Percentiles rank a stretch among this genome's conserved stretches.
Conservation (phyloP, 1,140 invertebrate genomes). For the Drosophila pachea region DNA sequence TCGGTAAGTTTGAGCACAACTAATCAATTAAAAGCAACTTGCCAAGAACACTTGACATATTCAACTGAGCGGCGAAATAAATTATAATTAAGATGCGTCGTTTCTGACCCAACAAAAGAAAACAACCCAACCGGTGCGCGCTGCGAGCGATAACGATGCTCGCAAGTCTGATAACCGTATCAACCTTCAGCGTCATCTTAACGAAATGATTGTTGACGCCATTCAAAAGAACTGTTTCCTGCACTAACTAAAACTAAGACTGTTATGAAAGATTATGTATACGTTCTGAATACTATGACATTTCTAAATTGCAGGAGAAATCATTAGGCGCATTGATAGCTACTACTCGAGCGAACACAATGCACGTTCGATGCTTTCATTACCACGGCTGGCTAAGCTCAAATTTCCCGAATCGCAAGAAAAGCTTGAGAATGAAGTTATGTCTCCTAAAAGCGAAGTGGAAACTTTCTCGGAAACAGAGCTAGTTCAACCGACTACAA, state of each 20-base stretch:
- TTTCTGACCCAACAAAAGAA: slow-evolving; percentile 7
- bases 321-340: slow-evolving; percentile 72
- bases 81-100: slow-evolving; percentile 26
- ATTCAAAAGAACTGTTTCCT: slow-evolving; percentile 12
- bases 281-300: slow-evolving; percentile 1
- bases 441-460: slow-evolving; percentile 63
- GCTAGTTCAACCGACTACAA: slow-evolving; percentile 53
- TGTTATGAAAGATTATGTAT: not conserved
- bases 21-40: slow-evolving; percentile 27
- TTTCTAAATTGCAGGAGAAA: slow-evolving; percentile 55
- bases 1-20: slow-evolving; percentile 57
- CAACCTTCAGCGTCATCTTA: slow-evolving; percentile 39
- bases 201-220: slow-evolving; percentile 23
- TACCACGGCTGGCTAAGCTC: slow-evolving; percentile 43
- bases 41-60: slow-evolving; percentile 24
- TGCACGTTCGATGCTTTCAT: slow-evolving; percentile 11
- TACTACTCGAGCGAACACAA: slow-evolving; percentile 51
- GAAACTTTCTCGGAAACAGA: slow-evolving; percentile 73
- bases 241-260: slow-evolving; percentile 3
- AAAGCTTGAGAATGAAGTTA: slow-evolving; percentile 42
- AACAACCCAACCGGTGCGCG: slow-evolving; percentile 13
- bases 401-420: slow-evolving; percentile 58
- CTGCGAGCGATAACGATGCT: slow-evolving; percentile 30
- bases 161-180: slow-evolving; percentile 49
- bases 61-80: slow-evolving; percentile 38